Evolutionary conservation across 2,113 vertebrate species (phyloP).

Genomic region (Calyptommatus sinebrachiatus): DNA sequence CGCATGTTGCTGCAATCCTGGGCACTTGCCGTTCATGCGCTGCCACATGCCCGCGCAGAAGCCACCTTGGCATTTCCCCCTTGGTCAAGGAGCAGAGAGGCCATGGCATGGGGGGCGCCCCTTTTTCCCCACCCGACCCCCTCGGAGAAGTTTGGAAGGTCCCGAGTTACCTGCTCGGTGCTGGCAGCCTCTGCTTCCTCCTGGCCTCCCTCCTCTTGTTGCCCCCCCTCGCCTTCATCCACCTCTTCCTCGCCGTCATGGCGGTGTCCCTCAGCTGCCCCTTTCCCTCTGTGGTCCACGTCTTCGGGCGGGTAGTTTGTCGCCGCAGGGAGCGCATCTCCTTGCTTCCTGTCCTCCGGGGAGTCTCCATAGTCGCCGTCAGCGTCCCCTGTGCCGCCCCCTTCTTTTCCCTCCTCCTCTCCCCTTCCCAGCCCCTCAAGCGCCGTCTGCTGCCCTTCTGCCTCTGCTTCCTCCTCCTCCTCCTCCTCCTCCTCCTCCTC

Average conservation of each 20-base stretch:
- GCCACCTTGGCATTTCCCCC: background rate
- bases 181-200: constrained; percentile 34
- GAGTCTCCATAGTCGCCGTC: constrained; percentile 1
- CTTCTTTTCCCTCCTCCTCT: constrained; percentile 26
- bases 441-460: constrained; percentile 14
- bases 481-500: constrained; percentile 33
- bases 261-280: background rate
- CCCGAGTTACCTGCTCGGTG: constrained; percentile 62
- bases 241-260: background rate
- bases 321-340: constrained; percentile 2
- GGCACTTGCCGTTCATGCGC: background rate
- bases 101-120: background rate
- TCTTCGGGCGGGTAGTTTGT: background rate
- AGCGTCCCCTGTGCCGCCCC: background rate
- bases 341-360: background rate
- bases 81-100: background rate
- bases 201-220: background rate
- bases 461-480: constrained; percentile 19
- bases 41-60: background rate
- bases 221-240: background rate
- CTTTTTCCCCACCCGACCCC: constrained; percentile 7
- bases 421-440: too few species aligned
- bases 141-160: constrained; percentile 3
- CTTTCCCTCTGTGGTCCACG: background rate
- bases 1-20: background rate